Conservation (phyloP, 2,113 vertebrate species). For the Ceyx margarethae region DNA sequence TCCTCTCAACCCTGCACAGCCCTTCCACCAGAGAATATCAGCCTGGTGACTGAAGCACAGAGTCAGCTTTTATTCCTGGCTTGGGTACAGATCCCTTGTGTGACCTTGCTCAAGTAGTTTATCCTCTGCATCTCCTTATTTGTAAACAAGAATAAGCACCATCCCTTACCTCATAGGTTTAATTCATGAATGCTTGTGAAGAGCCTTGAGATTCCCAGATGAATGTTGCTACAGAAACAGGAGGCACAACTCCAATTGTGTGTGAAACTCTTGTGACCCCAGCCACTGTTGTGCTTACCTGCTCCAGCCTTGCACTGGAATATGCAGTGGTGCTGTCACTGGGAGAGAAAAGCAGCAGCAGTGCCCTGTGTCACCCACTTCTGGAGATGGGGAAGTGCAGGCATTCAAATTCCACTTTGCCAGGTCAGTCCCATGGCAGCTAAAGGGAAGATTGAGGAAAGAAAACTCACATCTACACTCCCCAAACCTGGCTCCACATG, state of each 20-base stretch:
- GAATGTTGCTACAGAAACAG: slow-evolving; percentile 28
- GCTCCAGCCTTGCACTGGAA: not conserved
- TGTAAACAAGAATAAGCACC: slow-evolving; percentile 20
- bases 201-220: not conserved
- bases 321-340: not conserved
- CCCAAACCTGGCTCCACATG: not conserved
- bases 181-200: slow-evolving; percentile 1
- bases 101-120: slow-evolving; percentile 23
- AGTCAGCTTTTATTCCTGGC: slow-evolving; percentile 36
- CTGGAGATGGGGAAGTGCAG: not conserved
- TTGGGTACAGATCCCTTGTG: not conserved
- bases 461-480: not conserved
- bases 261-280: not conserved
- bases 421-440: not conserved
- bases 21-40: not conserved
- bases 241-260: not conserved
- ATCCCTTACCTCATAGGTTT: not conserved
- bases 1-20: not conserved
- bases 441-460: not conserved
- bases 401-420: not conserved
- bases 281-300: not conserved
- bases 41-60: not conserved
- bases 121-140: slow-evolving; percentile 39
- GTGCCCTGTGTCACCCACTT: not conserved
- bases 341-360: not conserved